Conservation (phyloP, 1,140 invertebrate species). For the Anoplolepis gracilipes region DNA sequence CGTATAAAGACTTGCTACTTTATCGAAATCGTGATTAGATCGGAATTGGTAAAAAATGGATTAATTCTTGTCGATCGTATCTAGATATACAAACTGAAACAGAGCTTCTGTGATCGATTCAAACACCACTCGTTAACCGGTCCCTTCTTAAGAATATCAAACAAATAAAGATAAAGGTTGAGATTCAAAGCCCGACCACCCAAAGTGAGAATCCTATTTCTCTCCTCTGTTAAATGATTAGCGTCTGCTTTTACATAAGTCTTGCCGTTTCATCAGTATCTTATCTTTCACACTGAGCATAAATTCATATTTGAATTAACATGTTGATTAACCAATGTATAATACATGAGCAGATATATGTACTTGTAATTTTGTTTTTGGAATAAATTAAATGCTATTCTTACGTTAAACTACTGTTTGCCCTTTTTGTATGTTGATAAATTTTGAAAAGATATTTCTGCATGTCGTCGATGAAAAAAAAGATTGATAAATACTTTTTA, state of each 20-base stretch:
- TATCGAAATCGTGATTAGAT: not conserved
- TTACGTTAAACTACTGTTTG: not conserved
- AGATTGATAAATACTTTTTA: not conserved
- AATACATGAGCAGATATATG: conserved; percentile 1
- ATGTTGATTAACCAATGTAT: conserved; percentile 30
- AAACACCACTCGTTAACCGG: not conserved
- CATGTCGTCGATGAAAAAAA: not conserved
- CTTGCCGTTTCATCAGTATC: not conserved
- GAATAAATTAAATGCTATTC: not conserved
- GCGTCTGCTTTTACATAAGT: conserved; percentile 16
- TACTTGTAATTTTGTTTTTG: not conserved
- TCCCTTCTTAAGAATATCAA: not conserved
- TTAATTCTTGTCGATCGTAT: not conserved
- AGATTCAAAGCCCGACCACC: conserved; percentile 7
- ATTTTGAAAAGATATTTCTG: not conserved
- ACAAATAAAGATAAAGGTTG: conserved; percentile 7
- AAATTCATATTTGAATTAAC: conserved; percentile 17
- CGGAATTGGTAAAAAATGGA: not conserved
- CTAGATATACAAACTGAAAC: not conserved
- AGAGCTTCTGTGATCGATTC: not conserved
- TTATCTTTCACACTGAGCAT: conserved; percentile 18
- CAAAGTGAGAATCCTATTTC: conserved; percentile 2
- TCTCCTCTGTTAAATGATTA: conserved; percentile 2
- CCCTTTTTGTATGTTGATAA: not conserved
- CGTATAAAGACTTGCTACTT: not conserved